Percentiles rank a stretch among this genome's conserved stretches.
Evolutionary conservation across 2,888 invertebrate genomes (phyloP).

Genomic region (Hirtodrosophila duncani): DNA sequence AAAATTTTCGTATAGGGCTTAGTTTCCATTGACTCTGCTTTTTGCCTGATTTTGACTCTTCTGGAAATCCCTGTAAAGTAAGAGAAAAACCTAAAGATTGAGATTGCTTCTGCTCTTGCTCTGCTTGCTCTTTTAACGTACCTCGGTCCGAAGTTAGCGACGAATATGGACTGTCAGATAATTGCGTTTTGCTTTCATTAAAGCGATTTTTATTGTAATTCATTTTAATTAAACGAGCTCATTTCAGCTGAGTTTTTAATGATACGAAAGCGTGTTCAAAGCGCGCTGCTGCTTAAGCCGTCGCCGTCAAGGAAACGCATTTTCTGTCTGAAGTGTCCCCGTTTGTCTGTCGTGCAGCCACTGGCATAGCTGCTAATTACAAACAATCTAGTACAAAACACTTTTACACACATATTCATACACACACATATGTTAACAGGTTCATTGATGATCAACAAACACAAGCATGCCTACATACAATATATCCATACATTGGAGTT

Average conservation of each 20-base stretch:
- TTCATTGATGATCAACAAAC: constrained; percentile 34
- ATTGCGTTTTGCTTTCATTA: constrained; percentile 25
- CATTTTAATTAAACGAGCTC: constrained; percentile 39
- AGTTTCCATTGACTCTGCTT: constrained; percentile 36
- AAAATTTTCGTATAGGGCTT: constrained; percentile 50
- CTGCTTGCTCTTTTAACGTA: constrained; percentile 29
- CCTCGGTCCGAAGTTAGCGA: constrained; percentile 15
- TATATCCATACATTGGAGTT: too few relatives aligned
- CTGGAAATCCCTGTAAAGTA: too few relatives aligned
- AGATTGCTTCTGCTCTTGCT: constrained; percentile 33
- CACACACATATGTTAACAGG: too few relatives aligned
- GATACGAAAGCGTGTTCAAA: constrained; percentile 47
- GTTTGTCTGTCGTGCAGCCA: not conserved
- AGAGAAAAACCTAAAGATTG: constrained; percentile 37
- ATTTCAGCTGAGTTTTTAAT: constrained; percentile 37
- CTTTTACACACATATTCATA: too few relatives aligned
- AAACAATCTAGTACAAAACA: constrained; percentile 1
- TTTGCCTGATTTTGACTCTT: constrained; percentile 31
- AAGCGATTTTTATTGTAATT: constrained; percentile 8
- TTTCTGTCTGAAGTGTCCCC: constrained; percentile 25
- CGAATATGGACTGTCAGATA: constrained; percentile 20
- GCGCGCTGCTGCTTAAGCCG: too few relatives aligned
- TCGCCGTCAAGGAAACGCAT: too few relatives aligned
- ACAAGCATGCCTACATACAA: too few relatives aligned
- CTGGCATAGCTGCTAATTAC: constrained; percentile 17